Conservation (phyloP, 2,888 invertebrate species). For the Patella ulyssiponensis region DNA sequence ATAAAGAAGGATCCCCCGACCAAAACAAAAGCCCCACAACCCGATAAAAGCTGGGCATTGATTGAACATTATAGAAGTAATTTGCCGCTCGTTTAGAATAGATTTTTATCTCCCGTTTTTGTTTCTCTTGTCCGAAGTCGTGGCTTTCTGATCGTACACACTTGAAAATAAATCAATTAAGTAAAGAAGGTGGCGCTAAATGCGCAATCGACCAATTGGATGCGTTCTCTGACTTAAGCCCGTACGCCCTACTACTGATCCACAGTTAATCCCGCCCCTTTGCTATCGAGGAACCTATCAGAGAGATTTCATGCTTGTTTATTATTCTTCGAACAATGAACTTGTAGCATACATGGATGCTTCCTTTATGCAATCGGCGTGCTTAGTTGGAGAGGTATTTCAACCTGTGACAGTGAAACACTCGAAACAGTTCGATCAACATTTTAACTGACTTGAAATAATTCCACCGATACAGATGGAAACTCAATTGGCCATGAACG, state of each 20-base stretch:
- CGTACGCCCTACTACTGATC: neutral
- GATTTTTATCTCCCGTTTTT: neutral
- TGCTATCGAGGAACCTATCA: neutral
- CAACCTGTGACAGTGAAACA: slow-evolving; percentile 8
- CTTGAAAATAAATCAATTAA: slow-evolving; percentile 7
- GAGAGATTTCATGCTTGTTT: neutral
- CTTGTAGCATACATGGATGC: slow-evolving; percentile 7
- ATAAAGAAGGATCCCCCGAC: neutral
- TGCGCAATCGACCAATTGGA: too few relatives aligned
- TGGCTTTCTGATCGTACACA: slow-evolving; percentile 10
- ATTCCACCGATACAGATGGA: slow-evolving; percentile 48
- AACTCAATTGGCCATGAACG: slow-evolving; percentile 76
- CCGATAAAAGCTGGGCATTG: slow-evolving; percentile 2
- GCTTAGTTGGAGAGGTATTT: slow-evolving; percentile 6
- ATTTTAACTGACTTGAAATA: neutral
- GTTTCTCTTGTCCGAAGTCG: neutral
- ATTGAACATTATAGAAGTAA: slow-evolving; percentile 5
- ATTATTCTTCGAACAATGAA: neutral
- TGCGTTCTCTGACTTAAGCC: too few relatives aligned
- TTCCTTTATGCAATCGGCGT: slow-evolving; percentile 11
- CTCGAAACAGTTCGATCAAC: slow-evolving; percentile 9
- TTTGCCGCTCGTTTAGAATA: slow-evolving; percentile 11
- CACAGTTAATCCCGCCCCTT: neutral
- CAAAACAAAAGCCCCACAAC: neutral
- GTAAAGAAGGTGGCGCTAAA: too few relatives aligned